Conservation (phyloP, 2,888 invertebrate genomes). For the Dynastes maya region DNA sequence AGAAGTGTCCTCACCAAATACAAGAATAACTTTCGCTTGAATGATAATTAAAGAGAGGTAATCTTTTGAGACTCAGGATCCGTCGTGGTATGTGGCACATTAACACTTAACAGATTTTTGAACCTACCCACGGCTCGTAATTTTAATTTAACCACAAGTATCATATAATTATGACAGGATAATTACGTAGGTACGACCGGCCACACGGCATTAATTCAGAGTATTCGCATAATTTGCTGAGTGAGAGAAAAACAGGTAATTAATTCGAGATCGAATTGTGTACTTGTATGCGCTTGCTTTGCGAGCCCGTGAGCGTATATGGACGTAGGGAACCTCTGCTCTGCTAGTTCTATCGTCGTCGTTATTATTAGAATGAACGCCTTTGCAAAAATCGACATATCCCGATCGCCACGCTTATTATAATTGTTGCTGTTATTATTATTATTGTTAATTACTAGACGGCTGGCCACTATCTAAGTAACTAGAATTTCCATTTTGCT, state of each 20-base stretch:
- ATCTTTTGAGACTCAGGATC: background rate
- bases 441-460: constrained; percentile 9
- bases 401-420: constrained; percentile 4
- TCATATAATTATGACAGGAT: constrained; percentile 50
- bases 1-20: too few species aligned
- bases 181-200: constrained; percentile 40
- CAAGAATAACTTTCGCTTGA: background rate
- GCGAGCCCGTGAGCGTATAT: background rate
- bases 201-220: constrained; percentile 43
- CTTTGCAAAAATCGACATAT: background rate
- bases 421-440: background rate
- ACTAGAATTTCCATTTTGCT: constrained; percentile 11
- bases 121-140: constrained; percentile 41
- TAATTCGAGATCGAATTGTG: constrained; percentile 41
- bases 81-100: constrained; percentile 46
- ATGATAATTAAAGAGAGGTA: background rate
- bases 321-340: background rate
- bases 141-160: constrained; percentile 48
- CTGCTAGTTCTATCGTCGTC: background rate
- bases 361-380: background rate
- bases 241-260: constrained; percentile 43
- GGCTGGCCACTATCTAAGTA: constrained; percentile 1
- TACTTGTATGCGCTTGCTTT: background rate
- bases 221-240: constrained; percentile 41
- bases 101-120: constrained; percentile 49